A percentile compares a stretch with the other conserved stretches of the same genome.
Conservation (phyloP, 53 echinoderm and acorn worm species). For the Temnopleurus reevesii region DNA sequence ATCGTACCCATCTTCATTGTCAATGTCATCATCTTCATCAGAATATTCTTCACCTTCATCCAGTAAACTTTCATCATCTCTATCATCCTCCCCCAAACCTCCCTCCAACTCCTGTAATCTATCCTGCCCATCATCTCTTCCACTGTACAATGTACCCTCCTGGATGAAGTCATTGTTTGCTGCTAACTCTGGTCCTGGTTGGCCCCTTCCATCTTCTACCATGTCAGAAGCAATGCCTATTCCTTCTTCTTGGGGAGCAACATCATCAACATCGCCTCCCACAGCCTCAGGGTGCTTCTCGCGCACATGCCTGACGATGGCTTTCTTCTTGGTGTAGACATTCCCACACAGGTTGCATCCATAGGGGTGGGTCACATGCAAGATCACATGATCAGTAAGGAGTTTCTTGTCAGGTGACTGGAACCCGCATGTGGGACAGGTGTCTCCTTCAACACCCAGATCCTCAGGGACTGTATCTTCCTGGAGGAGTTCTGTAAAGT, state of each 20-base stretch:
- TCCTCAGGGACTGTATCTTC: neutral
- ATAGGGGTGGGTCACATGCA: neutral
- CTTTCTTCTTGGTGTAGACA: neutral
- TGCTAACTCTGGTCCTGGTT: too few species aligned
- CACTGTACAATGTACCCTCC: too few species aligned
- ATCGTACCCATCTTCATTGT: neutral
- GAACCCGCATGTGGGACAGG: slow-evolving; percentile 2
- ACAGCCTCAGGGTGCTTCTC: slow-evolving; percentile 18
- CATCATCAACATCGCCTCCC: neutral
- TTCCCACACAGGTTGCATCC: slow-evolving; percentile 14
- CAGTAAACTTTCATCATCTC: neutral
- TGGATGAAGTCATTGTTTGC: neutral
- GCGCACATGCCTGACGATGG: neutral
- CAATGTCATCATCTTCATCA: neutral
- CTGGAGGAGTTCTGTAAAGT: neutral
- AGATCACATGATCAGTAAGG: slow-evolving; percentile 7
- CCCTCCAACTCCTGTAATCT: neutral
- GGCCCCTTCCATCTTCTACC: neutral
- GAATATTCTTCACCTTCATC: neutral
- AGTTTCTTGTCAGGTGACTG: neutral
- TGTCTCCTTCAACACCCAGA: neutral
- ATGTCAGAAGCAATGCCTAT: neutral
- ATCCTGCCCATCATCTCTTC: neutral
- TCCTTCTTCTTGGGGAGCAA: neutral
- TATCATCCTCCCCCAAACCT: neutral